Evolutionary conservation across 2,113 vertebrate species (phyloP), one percentile per base, ranked within the genome.

Genomic region (Catagonus wagneri): DNA sequence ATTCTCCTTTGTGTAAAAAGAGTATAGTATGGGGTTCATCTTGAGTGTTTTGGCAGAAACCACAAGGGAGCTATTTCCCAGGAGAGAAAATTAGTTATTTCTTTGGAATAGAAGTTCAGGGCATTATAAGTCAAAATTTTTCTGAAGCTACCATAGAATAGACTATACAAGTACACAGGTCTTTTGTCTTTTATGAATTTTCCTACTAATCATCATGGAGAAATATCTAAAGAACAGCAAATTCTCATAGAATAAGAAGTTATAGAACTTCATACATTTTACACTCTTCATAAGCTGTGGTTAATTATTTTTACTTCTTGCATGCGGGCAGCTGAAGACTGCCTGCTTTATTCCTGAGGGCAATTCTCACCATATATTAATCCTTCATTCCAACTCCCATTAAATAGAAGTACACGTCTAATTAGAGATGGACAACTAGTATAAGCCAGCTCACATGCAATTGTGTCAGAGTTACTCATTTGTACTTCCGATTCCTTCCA

Each of bases 161-260:
- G 16, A 13, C 3, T 61, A 27, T 9, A 66, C 7, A 65, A 80
- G 12, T 32, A 6, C 8, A 52, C 63, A 44, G 10, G 17, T 29
- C n/a, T 80, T 68, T 71, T 58, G 22, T 52, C n/a, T 68, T 91
- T 75, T 29, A 7, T 2, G 14, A 80, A 0, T 68, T 89, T 80
- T 75, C 17, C 52, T 85, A 60, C 22, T 52, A 74, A 89, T 69
- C 27, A n/a, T 32, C 52, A 2, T 54, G 7, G 22, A 39, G n/a
- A 81, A 94, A 80, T 32, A 60, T n/a, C 23, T 56, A 52, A 63
- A 86, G 58, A 68, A 96, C 79, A 85, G 22, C 50, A 52, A 72
- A 89, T 52, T 80, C 20, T 27, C 52, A 80, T 44, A 50, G 27
- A 61, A 22, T 74, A 78, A 83, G 32, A 84, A 34, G n/a, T 63